Base-by-base conservation (phyloP, 2,888 invertebrate genomes). In the Patella caerulea region DNA sequence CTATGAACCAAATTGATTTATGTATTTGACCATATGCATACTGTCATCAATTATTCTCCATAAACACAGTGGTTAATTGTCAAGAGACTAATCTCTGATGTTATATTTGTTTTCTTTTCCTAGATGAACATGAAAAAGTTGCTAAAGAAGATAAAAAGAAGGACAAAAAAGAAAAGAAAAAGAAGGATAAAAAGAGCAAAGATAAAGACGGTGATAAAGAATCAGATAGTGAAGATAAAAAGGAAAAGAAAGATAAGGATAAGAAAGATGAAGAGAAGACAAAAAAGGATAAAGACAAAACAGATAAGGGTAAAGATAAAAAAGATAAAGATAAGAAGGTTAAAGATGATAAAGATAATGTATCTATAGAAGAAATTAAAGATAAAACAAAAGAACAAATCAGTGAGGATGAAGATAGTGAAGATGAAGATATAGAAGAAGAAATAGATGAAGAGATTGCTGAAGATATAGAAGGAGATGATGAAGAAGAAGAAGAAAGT, bases 301-400 rank as follows among this genome's bases (percentile, higher is more conserved):
- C 19, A 72, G 72, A n/a, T 17, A n/a, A 52, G 14, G 80, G 73
- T 1, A 77, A 76, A 52, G 76, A 76, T 9, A 75, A 75, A 14
- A 74, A 71, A 79, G 75, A 80, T 79, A 74, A 80, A 81, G 75
- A 65, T 24, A 65, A 65, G 65, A 65, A 65, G 24, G 65, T n/a
- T 12, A 65, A 65, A 24, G 65, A 65, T 11, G 24, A 65, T 19
- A 24, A 65, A 19, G 24, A 65, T 19, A 65, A 65, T 12, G 14
- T 24, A 14, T 81, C 79, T 71, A 75, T 72, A 45, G 80, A 82
- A 17, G 78, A 76, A 65, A 81, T 79, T 2, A 80, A 81, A 15
- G 80, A 78, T n/a, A 75, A 81, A 24, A 78, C 79, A 24, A 80
- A 79, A 54, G 80, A 79, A 24, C 81, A 82, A 9, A 82, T 82